Conservation (phyloP, 2,113 vertebrate species). For the Australoheros scitulus region DNA sequence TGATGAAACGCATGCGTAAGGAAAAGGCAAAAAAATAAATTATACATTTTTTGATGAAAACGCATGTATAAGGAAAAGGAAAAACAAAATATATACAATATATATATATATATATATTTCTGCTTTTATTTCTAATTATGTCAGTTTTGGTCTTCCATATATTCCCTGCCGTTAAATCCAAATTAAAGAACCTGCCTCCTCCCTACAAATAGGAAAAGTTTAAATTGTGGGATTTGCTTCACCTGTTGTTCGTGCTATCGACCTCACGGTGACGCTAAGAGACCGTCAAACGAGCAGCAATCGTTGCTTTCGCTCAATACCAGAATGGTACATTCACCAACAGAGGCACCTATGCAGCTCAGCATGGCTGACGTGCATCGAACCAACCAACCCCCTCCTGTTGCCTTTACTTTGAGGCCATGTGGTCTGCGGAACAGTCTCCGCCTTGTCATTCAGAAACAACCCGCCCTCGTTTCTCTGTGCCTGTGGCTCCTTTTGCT, state of each 20-base stretch:
- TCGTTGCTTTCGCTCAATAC: neutral
- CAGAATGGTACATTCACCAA: neutral
- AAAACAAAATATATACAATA: too few species aligned
- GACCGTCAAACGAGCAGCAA: neutral
- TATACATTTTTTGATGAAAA: too few species aligned
- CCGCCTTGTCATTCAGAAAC: constrained; percentile 66
- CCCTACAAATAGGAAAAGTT: neutral
- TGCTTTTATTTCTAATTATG: too few species aligned
- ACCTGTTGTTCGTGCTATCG: neutral
- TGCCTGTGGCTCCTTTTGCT: constrained; percentile 4
- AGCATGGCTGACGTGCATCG: neutral
- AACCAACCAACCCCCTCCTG: neutral
- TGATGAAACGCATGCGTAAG: too few species aligned
- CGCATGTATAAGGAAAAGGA: too few species aligned
- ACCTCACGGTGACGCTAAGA: neutral
- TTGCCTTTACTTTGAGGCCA: constrained; percentile 13
- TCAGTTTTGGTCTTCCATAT: too few species aligned
- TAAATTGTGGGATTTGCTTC: neutral
- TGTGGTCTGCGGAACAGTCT: constrained; percentile 38
- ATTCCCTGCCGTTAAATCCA: neutral
- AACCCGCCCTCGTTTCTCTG: constrained; percentile 15
- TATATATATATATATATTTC: too few species aligned
- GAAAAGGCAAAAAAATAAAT: too few species aligned
- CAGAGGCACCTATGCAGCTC: neutral
- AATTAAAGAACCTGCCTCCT: neutral